Conservation (phyloP, 2,113 vertebrate genomes). For the Anarrhichthys ocellatus region DNA sequence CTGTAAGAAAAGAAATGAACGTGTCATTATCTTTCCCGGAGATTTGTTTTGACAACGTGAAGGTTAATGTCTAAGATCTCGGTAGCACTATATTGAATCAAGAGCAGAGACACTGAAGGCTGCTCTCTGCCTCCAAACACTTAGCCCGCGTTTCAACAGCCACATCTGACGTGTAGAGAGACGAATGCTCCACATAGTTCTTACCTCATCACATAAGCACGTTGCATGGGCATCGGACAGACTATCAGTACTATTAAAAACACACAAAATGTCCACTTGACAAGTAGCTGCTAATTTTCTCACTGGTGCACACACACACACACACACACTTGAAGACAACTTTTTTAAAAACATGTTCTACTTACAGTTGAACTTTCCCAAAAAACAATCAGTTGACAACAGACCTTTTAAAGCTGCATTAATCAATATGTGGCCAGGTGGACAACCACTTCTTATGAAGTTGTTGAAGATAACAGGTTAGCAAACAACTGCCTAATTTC, state of each 20-base stretch:
- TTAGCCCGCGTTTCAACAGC: not conserved
- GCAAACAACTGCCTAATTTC: too few species aligned
- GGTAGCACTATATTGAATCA: not conserved
- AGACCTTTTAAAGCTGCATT: not conserved
- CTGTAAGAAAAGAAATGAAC: not conserved
- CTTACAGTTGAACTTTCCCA: not conserved
- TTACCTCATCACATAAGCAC: slow-evolving; percentile 1
- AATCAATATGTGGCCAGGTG: not conserved
- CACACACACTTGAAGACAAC: not conserved
- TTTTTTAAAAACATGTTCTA: not conserved
- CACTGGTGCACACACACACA: not conserved
- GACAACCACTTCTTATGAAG: not conserved
- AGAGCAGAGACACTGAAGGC: not conserved
- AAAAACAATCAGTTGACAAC: too few species aligned
- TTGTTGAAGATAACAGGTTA: not conserved
- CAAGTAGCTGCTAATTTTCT: not conserved
- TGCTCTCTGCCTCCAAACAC: slow-evolving; percentile 1
- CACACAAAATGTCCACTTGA: too few species aligned
- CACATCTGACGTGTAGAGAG: not conserved
- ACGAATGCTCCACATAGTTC: slow-evolving; percentile 4
- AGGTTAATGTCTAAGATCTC: slow-evolving; percentile 2
- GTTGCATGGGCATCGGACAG: not conserved
- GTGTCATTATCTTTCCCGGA: not conserved
- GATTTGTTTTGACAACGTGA: slow-evolving; percentile 15
- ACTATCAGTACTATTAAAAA: not conserved